Evolutionary conservation across 1,140 invertebrate species (phyloP), one percentile per base, ranked within the genome.

Genomic region (Drosophila pallidifrons): DNA sequence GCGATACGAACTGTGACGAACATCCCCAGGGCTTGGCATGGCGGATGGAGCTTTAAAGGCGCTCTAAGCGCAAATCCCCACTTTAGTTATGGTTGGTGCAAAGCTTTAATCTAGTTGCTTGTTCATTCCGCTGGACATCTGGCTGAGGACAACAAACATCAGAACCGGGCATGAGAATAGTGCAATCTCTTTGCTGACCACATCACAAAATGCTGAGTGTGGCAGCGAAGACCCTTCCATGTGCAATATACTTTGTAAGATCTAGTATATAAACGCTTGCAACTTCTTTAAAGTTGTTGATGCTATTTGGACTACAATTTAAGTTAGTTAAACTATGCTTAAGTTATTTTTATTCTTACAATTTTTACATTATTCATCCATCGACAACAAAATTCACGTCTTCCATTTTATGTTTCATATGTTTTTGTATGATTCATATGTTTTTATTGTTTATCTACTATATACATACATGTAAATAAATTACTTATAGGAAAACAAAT

Each of bases 31-130:
- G 51, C 38, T 38, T 35, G 41, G 60, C 54, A 43, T 45, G 8
- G 8, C 16, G 64, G 72, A 71, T 55, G 41, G 47, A 87, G 82
- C 82, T 87, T 87, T 87, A 87, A 87, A 79, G 55, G 79, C 82
- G 82, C 82, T 87, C 30, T 13, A 63, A 87, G 82, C 79, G 82
- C 79, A 79, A 55, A 15, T 25, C 20, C 6, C 49, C 38, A 8
- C 15, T 45, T 25, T 43, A 43, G 15, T 15, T 54, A 76, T 77
- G 82, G 76, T 77, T 87, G 82, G 79, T 87, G 75, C 41, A 67
- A 60, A 87, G 82, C 82, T 87, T 87, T 87, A 87, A 79, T 45
- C 59, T 20, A 61, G 64, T 67, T 68, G 6, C 30, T 5, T 32
- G 32, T 59, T 52, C 35, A 10, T 28, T 28, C 10, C 5, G 5